Base-by-base conservation (phyloP, 2,113 vertebrate species). In the Heterocephalus glaber region DNA sequence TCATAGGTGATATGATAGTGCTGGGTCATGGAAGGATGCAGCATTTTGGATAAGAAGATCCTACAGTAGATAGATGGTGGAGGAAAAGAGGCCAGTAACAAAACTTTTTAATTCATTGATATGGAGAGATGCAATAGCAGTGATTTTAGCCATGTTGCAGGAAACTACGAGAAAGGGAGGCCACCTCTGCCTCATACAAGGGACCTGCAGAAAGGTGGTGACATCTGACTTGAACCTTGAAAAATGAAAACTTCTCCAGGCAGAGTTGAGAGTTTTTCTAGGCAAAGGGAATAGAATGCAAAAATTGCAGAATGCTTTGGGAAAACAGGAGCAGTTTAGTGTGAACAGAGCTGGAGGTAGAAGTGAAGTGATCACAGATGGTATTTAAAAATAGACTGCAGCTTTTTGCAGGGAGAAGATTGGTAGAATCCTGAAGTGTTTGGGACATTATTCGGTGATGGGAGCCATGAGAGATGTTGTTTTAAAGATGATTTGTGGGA, bases 251-350 rank as follows among this genome's bases (percentile, higher is more conserved):
- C 66, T 61, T 49, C 47, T 68, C 19, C 24, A 47, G 28, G 38
- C 19, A 72, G 41, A 38, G 58, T n/a, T 58, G 80, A 79, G 58
- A n/a, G 58, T 41, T 61, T 0, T 52, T 58, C 54, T 28, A 74
- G 81, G 30, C 61, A 74, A 58, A 80, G 65, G 56, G 35, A 49
- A 35, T 35, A 60, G 1, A 7, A 4, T 11, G 1, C 44, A 60
- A 38, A 8, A 12, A 24, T 4, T 10, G 0, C 0, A 7, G 54
- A 11, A 20, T 30, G 4, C 4, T 12, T 60, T 2, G 38, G 77
- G 58, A 58, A 85, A 80, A 47, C 3, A 52, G 20, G 4, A 66
- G 58, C 5, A 6, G 7, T 1, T 58, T 52, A 19, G 7, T 35
- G 17, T n/a, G 60, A 86, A 49, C 28, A 56, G 52, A 77, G 3